A percentile compares a stretch with the other conserved stretches of the same genome.
These are phyloP conservation scores for Cromileptes altivelis DNA, from an alignment of 2,113 vertebrate genomes.

Conservation along the genomic window DNA sequence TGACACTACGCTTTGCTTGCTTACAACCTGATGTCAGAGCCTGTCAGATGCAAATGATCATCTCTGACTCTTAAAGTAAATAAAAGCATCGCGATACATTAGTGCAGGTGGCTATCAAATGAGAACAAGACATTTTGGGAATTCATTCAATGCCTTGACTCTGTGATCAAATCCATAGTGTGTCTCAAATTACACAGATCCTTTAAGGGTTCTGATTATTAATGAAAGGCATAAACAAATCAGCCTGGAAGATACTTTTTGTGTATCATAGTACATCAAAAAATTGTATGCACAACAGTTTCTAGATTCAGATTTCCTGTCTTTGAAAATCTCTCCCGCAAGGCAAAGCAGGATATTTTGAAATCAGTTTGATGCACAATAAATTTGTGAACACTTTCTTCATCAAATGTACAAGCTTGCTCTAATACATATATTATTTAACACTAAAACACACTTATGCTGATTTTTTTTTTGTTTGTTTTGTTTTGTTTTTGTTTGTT, in stretches of 20 bases:
- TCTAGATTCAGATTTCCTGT: background rate
- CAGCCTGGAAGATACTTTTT: background rate
- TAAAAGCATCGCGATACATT: background rate
- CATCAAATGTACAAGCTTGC: background rate
- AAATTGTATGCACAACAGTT: background rate
- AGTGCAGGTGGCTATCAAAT: background rate
- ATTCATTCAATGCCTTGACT: background rate
- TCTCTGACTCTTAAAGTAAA: background rate
- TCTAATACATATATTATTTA: background rate
- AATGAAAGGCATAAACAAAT: background rate
- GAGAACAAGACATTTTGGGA: background rate
- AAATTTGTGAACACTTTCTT: slow-evolving; percentile 23
- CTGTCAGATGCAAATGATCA: background rate
- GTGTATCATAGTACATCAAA: background rate
- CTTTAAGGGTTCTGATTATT: background rate
- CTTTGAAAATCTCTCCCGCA: background rate
- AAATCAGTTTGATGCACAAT: slow-evolving; percentile 7
- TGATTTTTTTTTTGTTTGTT: slow-evolving; percentile 57
- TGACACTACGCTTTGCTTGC: background rate
- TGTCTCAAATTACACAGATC: background rate
- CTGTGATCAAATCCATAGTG: background rate
- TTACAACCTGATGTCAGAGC: background rate
- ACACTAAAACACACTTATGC: too few relatives aligned
- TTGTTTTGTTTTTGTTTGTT: too few relatives aligned
- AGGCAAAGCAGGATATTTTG: background rate